Base-by-base conservation (phyloP, 2,113 vertebrate genomes). In the Pangasianodon gigas region DNA sequence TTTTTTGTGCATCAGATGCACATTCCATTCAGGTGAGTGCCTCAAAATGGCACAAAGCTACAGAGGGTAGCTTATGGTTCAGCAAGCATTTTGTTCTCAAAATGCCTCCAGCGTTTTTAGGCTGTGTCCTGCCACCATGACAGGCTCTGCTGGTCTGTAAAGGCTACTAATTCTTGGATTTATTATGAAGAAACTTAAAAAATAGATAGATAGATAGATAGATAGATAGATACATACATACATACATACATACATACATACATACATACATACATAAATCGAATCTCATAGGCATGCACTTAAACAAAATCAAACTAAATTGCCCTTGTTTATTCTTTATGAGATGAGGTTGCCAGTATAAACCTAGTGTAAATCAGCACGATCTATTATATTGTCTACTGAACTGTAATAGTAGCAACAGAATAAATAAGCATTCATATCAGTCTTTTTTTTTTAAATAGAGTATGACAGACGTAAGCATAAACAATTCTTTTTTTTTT, bases 1-100 rank as follows among this genome's bases (percentile, higher is more conserved):
- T 41, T 58, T 84, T 84, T 58, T 24, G 16, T 37, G n/a, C 51
- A 54, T 52, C 48, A 54, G 6, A 54, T 56, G 80, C 18, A 83
- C 51, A 37, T 60, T 84, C 37, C 54, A 60, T 54, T 41, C 82
- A 60, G 54, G 37, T 60, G 52, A 84, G 19, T 83, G n/a, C 10
- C 62, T 75, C 62, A 58, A 85, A 88, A 85, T 80, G 82, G 71
- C 69, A 87, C 41, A 71, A 69, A 60, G 62, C n/a, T 75, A 79
- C 79, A 83, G 62, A 56, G 62, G 46, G 62, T 88, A 44, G 79
- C 21, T 81, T 83, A 44, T 54, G 87, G 60, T 52, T 69, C 58
- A 83, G 60, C 48, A 46, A 65, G 79, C 19, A 54, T 46, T 52
- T 29, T 29, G 62, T 32, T 37, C 24, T 69, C 21, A 41, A 24